Evolutionary conservation across 1,140 invertebrate species (phyloP).

Genomic region (Drosophila mauritiana): DNA sequence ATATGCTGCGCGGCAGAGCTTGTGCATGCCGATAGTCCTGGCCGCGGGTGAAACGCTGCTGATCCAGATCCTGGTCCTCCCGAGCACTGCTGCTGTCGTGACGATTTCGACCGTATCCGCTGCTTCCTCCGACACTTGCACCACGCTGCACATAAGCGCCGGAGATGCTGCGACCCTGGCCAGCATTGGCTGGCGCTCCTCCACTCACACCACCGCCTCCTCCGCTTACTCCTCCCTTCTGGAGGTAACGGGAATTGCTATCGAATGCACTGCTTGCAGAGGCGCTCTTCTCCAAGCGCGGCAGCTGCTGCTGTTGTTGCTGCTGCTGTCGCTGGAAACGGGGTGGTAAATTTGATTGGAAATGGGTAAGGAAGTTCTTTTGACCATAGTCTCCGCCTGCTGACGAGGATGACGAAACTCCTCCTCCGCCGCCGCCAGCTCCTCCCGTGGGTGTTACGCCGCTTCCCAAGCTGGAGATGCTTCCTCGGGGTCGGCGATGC

Average conservation of each 20-base stretch:
- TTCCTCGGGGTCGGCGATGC: conserved; percentile 62
- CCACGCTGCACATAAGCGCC: conserved; percentile 55
- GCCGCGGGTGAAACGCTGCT: conserved; percentile 50
- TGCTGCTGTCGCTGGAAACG: conserved; percentile 92
- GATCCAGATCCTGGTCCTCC: conserved; percentile 55
- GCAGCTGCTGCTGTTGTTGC: conserved; percentile 63
- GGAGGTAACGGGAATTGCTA: conserved; percentile 80
- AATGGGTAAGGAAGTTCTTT: conserved; percentile 88
- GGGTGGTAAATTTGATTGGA: conserved; percentile 93
- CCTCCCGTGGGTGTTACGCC: conserved; percentile 25
- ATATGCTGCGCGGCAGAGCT: conserved; percentile 78
- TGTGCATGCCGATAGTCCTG: conserved; percentile 66
- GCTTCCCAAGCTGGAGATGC: conserved; percentile 60
- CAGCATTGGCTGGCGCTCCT: conserved; percentile 4
- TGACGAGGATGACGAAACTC: conserved; percentile 22
- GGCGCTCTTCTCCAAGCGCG: conserved; percentile 84
- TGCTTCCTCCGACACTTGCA: conserved; percentile 21
- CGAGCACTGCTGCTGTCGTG: conserved; percentile 77
- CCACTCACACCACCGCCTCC: conserved; percentile 3
- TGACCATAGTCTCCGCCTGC: conserved; percentile 58
- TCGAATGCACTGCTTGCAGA: conserved; percentile 85
- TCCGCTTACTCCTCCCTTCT: conserved; percentile 55
- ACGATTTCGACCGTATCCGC: conserved; percentile 71
- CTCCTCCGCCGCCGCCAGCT: conserved; percentile 8
- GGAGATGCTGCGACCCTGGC: conserved; percentile 64